Evolutionary conservation across 2,888 invertebrate genomes (phyloP), one percentile per base, ranked within the genome.

Genomic region (Agrotis puta): DNA sequence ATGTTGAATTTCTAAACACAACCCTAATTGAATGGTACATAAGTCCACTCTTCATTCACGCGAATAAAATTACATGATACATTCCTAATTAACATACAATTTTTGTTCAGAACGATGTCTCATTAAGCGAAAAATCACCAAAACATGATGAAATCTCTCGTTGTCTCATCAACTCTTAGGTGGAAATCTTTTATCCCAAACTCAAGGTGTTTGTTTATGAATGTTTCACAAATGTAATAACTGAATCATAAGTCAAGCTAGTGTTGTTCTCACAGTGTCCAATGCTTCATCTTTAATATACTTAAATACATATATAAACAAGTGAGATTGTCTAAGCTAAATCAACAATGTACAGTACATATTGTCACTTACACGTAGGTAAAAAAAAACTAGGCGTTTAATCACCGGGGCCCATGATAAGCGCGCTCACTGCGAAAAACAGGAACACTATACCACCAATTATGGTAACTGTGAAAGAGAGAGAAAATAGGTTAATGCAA

Each of bases 391-490:
- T 68, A 64, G 58, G 54, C 45, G 51, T 67, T 79, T 93, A 94
- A 82, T 97, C 97, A 78, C 97, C 97, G 27, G 99, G 98, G 70
- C 98, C 98, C 85, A 99, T 97, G 92, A 99, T 97, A 64, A 99
- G 96, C 9, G 99, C 98, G 79, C 99, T 99, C 70, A 99, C 94
- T 0, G 99, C 99, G 95, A 99, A 99, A 81, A 99, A 94, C 77
- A 99, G 96, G 96, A 99, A 99, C 85, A 99, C 99, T 68, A 99
- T 94, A 89, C 99, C 99, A 85, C 99, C 99, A 88, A 99, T 98
- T 88, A 99, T 97, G 70, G 99, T 99, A 78, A 99, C 99, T 99
- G 97, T 81, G 97, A 97, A 90, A 87, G 91, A 90, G 87, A 90
- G 84, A 86, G 83, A 87, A 72, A 70, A 54, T 16, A 57, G 20